Conservation (phyloP, 2,888 invertebrate species). For the Ophion costatus region DNA sequence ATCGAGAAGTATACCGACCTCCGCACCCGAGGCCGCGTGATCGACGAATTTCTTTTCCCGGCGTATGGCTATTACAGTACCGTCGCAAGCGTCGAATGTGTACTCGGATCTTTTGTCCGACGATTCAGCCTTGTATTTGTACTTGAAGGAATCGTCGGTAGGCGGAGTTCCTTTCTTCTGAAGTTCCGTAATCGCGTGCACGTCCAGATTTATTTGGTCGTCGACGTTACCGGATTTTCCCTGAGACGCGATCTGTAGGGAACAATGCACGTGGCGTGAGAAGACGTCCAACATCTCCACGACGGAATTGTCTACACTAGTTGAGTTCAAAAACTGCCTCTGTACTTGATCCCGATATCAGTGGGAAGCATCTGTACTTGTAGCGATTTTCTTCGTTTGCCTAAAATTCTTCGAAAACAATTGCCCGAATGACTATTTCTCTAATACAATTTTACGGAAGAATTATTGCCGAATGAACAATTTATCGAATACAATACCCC, state of each 20-base stretch:
- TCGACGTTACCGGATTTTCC: slow-evolving; percentile 92
- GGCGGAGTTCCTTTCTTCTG: slow-evolving; percentile 90
- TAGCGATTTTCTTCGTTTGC: too few species aligned
- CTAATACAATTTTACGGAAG: too few species aligned
- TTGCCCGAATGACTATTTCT: too few species aligned
- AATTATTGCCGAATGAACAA: too few species aligned
- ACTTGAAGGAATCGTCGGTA: slow-evolving; percentile 97
- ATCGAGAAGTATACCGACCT: slow-evolving; percentile 96
- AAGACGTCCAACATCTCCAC: background rate
- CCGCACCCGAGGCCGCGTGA: slow-evolving; percentile 91
- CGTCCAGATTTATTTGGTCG: slow-evolving; percentile 95
- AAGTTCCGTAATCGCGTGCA: slow-evolving; percentile 96
- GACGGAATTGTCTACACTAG: background rate
- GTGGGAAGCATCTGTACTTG: background rate
- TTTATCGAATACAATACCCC: too few species aligned
- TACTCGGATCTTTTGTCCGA: slow-evolving; percentile 90
- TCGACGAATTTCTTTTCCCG: slow-evolving; percentile 93
- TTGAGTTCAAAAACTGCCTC: slow-evolving; percentile 1
- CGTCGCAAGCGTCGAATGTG: slow-evolving; percentile 89
- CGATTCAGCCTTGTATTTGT: slow-evolving; percentile 90
- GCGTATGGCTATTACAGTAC: slow-evolving; percentile 92
- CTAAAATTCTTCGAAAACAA: too few species aligned
- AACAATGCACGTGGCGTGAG: slow-evolving; percentile 11
- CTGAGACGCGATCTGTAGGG: slow-evolving; percentile 90
- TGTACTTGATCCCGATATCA: background rate